A percentile compares a stretch with the other conserved stretches of the same genome.
Conservation (phyloP, 2,797 vertebrate species). For the Xyrichtys novacula region DNA sequence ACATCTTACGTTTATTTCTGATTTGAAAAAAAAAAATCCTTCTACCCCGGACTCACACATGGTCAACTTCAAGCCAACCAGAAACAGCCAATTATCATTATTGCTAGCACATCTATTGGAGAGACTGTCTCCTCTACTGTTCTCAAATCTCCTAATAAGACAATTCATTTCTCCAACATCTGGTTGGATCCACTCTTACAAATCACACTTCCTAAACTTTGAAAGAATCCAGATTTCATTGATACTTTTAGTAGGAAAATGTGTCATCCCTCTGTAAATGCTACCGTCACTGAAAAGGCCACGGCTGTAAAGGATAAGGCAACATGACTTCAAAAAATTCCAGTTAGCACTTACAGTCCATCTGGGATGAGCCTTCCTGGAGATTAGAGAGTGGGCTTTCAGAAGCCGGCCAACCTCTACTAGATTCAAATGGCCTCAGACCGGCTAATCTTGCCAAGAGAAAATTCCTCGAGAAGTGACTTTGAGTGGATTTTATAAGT, state of each 20-base stretch:
- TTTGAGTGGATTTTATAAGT: constrained; percentile 78
- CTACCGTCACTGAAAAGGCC: constrained; percentile 41
- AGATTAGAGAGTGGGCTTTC: constrained; percentile 78
- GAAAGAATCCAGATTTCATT: constrained; percentile 13
- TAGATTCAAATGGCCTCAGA: constrained; percentile 76
- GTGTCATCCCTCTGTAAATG: constrained; percentile 41
- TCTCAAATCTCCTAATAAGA: too few species aligned
- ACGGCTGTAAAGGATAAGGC: constrained; percentile 50
- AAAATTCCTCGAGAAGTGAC: constrained; percentile 78
- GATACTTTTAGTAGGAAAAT: constrained; percentile 21
- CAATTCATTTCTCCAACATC: too few species aligned
- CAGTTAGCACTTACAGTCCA: constrained; percentile 69
- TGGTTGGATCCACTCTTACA: too few species aligned
- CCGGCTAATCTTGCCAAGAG: constrained; percentile 79
- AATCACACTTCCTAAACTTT: too few species aligned
- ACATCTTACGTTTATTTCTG: too few species aligned
- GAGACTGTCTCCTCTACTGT: too few species aligned
- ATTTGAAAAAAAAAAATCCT: too few species aligned
- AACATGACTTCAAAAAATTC: constrained; percentile 68
- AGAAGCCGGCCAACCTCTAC: constrained; percentile 73
- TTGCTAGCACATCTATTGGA: too few species aligned
- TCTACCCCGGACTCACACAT: too few species aligned
- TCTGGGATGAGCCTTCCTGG: constrained; percentile 75
- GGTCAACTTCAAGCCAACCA: too few species aligned
- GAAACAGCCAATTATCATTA: too few species aligned